Evolutionary conservation across 2,888 invertebrate genomes (phyloP).

Genomic region (Julus scandinavius): DNA sequence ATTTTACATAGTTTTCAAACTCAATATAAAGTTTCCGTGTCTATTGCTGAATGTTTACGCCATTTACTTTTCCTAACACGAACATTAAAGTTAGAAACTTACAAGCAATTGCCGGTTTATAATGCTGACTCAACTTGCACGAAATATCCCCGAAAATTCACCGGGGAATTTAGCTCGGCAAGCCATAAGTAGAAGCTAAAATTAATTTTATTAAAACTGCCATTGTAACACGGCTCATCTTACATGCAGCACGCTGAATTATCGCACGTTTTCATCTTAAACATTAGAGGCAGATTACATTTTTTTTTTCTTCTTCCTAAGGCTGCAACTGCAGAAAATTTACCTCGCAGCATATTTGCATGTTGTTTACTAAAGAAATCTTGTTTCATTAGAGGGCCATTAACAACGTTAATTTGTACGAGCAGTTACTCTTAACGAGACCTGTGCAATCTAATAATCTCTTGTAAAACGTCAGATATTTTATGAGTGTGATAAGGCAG

Average conservation of each 20-base stretch:
- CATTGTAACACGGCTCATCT: constrained; percentile 30
- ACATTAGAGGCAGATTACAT: constrained; percentile 16
- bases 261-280: constrained; percentile 19
- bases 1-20: no score
- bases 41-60: neutral
- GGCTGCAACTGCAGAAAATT: neutral
- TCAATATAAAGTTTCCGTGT: neutral
- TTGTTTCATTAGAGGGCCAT: constrained; percentile 30
- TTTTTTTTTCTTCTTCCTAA: neutral
- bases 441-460: constrained; percentile 22
- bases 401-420: constrained; percentile 20
- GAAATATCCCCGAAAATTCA: constrained; percentile 6
- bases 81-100: neutral
- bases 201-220: constrained; percentile 44
- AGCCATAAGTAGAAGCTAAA: constrained; percentile 12
- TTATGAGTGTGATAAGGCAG: neutral
- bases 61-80: neutral
- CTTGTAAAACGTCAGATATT: neutral
- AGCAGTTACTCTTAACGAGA: constrained; percentile 27
- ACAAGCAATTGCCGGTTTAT: neutral
- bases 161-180: constrained; percentile 20
- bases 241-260: constrained; percentile 12
- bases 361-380: constrained; percentile 31
- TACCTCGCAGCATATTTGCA: neutral
- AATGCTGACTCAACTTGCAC: neutral